Evolutionary conservation across 2,888 invertebrate genomes (phyloP).

Genomic region (Sesamia inferens): DNA sequence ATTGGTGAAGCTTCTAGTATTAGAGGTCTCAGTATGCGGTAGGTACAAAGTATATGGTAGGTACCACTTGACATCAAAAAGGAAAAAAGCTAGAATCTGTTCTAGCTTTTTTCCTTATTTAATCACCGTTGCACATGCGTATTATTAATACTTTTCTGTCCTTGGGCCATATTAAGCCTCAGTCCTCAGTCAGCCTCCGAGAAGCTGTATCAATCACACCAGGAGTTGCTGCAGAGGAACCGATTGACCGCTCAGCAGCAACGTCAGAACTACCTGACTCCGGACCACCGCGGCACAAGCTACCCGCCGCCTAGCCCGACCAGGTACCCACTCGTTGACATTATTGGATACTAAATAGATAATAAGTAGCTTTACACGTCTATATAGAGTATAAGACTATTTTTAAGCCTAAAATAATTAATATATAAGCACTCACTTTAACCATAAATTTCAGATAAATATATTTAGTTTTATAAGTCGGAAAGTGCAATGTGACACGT

Average conservation of each 20-base stretch:
- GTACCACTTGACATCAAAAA: neutral
- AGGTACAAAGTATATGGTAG: no score
- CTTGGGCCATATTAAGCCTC: conserved; percentile 58
- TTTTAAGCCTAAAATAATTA: neutral
- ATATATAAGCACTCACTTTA: neutral
- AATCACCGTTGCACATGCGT: neutral
- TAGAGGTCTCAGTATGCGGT: neutral
- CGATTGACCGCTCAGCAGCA: conserved; percentile 70
- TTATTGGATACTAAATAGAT: neutral
- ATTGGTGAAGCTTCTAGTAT: neutral
- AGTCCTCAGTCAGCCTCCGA: conserved; percentile 78
- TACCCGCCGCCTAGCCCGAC: conserved; percentile 95
- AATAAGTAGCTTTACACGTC: conserved; percentile 5
- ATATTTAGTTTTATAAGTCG: neutral
- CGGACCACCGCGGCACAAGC: conserved; percentile 93
- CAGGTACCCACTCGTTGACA: conserved; percentile 72
- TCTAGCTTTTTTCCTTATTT: no score
- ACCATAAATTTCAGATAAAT: neutral
- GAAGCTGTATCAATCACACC: conserved; percentile 80
- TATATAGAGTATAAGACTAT: neutral
- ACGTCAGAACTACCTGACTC: conserved; percentile 74
- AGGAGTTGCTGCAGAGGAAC: conserved; percentile 82
- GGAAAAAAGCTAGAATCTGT: neutral
- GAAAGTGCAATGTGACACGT: neutral
- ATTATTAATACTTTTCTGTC: neutral